A percentile compares a stretch with the other conserved stretches of the same genome.
Evolutionary conservation across 2,797 vertebrate genomes (phyloP).

Genomic region (Hemitrygon akajei): DNA sequence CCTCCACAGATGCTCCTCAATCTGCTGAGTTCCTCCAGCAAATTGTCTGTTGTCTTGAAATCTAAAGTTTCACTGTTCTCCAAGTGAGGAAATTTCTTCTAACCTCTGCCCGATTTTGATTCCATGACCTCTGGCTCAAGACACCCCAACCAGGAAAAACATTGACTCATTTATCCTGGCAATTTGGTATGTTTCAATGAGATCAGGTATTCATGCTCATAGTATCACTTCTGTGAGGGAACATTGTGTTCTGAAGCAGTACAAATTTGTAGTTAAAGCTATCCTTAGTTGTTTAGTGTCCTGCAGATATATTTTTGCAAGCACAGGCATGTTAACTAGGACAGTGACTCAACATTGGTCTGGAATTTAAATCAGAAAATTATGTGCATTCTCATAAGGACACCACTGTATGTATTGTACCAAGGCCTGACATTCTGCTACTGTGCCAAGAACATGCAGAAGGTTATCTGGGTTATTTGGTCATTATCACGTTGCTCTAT

Average conservation of each 20-base stretch:
- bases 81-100: too few relatives aligned
- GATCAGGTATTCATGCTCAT: neutral
- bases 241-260: neutral
- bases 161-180: too few relatives aligned
- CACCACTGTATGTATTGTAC: too few relatives aligned
- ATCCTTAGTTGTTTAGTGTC: neutral
- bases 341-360: neutral
- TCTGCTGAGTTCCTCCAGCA: too few relatives aligned
- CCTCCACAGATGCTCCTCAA: too few relatives aligned
- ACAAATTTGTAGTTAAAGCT: neutral
- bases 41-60: too few relatives aligned
- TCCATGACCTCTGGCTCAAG: too few relatives aligned
- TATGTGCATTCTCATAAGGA: neutral
- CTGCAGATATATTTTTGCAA: neutral
- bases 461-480: neutral
- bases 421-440: neutral
- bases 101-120: too few relatives aligned
- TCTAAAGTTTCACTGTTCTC: too few relatives aligned
- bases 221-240: neutral
- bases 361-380: neutral
- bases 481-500: neutral
- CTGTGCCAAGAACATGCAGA: neutral
- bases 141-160: too few relatives aligned
- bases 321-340: neutral
- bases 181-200: too few relatives aligned